A percentile compares a stretch with the other conserved stretches of the same genome.
These are phyloP conservation scores for Anoura caudifer DNA, from an alignment of 2,113 vertebrate species.

Conservation along the genomic window DNA sequence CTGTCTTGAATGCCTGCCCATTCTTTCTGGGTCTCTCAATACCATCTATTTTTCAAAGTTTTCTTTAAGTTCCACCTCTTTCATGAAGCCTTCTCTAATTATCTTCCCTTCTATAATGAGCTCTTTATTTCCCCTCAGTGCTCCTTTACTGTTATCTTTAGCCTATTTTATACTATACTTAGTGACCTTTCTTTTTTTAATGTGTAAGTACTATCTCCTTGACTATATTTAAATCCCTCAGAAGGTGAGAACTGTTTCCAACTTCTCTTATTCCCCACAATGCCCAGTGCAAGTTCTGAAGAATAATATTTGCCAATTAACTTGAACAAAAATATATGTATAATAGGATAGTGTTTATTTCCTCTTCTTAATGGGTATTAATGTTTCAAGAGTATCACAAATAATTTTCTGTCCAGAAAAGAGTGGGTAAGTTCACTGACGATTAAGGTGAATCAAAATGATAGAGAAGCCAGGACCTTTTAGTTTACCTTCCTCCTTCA, in stretches of 20 bases:
- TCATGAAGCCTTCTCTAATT: neutral
- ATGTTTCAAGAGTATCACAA: slow-evolving; percentile 17
- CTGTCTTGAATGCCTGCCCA: neutral
- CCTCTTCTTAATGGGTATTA: slow-evolving; percentile 18
- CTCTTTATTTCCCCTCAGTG: neutral
- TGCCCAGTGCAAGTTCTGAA: neutral
- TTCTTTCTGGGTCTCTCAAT: neutral
- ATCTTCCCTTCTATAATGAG: neutral
- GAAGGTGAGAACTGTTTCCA: neutral
- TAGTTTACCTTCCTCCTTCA: neutral
- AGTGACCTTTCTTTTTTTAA: neutral
- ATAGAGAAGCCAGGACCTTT: neutral
- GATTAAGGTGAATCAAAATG: neutral
- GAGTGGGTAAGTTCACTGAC: neutral
- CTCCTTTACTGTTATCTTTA: neutral
- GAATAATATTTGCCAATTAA: neutral
- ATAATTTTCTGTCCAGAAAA: neutral
- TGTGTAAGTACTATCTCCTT: neutral
- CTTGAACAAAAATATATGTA: neutral
- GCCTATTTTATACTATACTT: neutral
- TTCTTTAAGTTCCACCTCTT: slow-evolving; percentile 11
- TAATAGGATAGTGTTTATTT: neutral
- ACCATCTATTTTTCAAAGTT: neutral
- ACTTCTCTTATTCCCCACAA: neutral
- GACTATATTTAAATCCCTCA: slow-evolving; percentile 21